Base-by-base conservation (phyloP, 2,797 vertebrate species). In the Periophthalmus magnuspinnatus region DNA sequence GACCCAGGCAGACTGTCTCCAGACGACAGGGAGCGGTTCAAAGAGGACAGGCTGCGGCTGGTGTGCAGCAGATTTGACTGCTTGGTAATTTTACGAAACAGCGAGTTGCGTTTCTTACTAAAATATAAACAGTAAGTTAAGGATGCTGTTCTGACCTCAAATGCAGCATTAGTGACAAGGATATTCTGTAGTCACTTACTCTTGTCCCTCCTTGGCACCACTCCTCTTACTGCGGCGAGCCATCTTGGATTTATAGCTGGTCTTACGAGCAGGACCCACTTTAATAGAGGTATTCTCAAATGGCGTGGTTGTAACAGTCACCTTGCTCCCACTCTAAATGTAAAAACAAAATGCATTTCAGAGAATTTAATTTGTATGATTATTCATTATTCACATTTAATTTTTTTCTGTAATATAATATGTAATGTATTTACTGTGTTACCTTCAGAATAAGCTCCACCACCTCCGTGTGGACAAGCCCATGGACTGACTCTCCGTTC, bases 271-370 rank as follows among this genome's bases (percentile, higher is more conserved):
- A 0, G 96, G 96, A 1, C 96, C 96, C 0, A 97, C 91, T 82
- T 95, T 96, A 82, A 98, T 98, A 0, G 96, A 98, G 0, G 96
- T 98, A 90, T 98, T 98, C 90, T 98, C 96, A 59, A 98, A 96
- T 0, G 96, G 96, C 0, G 96, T 98, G 0, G 96, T 98, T 1
- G 95, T 96, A 65, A 98, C 95, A 0, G 94, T 95, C 74, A 98
- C 96, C 79, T 96, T 97, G 67, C 90, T 95, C 61, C 95, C 96
- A 24, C 96, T 97, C 96, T 97, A 81, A 48, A 71, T 38, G 17
- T 2, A 56, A 11, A 17, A n/a, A 52, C 19, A 6, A 19, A 52
- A 52, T 52, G 48, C n/a, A n/a, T 52, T 45, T 45, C 13, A 2
- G 28, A 28, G 28, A 11, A 41, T 41, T 11, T 13, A 41, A 45